Evolutionary conservation across 92 coral and sea anemone genomes (phyloP), one percentile per base, ranked within the genome.

Genomic region (Bergia sp.): DNA sequence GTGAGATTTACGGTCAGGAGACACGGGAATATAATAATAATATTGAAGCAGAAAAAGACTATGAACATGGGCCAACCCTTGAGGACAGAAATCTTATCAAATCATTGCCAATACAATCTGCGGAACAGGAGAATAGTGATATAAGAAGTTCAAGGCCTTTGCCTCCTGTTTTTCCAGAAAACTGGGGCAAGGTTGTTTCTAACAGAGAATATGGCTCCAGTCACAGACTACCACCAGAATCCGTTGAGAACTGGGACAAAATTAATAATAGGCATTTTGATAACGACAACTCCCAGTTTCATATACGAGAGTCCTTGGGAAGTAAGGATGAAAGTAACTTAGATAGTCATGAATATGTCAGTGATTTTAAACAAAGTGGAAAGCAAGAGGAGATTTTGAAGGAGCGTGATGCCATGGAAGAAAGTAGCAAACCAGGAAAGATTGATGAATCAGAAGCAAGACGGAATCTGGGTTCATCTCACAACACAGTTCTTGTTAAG

Each of bases 401-500:
- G 41, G 79, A 72, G 47, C 53, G 44, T 8, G 7, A 88, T 39
- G 4, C 42, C 4, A 64, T 66, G 16, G 76, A 77, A 41, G 87
- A 85, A 58, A 88, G 66, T 40, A 42, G 55, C 23, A 12, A 67
- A 9, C 77, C 89, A 13, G 87, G 61, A 20, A 85, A 85, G n/a
- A 67, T 13, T 1, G 81, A 82, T 38, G 88, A 84, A 11, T 58
- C 58, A 6, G 78, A 84, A 2, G 81, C 58, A 29, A 20, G 41
- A 1, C 64, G 47, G 86, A 79, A 36, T 20, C n/a, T 41, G n/a
- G 58, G n/a, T 75, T 50, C 88, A 20, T 55, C 84, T 83, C 91
- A 73, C 43, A 90, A 91, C 72, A 93, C 94, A 83, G 96, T 97
- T 36, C 94, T 97, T 96, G 95, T 97, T 12, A 96, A 96, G 75